A percentile compares a stretch with the other conserved stretches of the same genome.
phyloP scores from a whole-genome alignment of 2,888 invertebrate species.

The Andrena praecox region DNA sequence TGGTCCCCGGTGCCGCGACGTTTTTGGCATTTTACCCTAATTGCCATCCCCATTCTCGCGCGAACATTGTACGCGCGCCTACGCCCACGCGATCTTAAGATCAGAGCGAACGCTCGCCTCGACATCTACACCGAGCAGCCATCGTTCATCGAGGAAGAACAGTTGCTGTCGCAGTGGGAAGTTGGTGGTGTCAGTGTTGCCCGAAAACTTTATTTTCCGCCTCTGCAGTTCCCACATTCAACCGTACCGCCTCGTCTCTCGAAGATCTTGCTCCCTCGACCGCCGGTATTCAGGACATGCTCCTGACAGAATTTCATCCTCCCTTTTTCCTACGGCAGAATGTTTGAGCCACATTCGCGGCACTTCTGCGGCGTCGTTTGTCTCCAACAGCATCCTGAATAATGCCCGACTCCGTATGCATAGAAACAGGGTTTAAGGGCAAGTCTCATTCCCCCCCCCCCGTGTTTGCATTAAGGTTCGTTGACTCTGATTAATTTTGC shows the following conservation, averaged over 20 bases:
- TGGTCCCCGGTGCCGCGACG: conserved; percentile 3
- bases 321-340: not conserved
- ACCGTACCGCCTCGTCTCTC: too few relatives aligned
- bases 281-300: not conserved
- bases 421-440: conserved; percentile 29
- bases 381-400: not conserved
- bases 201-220: not conserved
- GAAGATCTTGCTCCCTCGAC: too few relatives aligned
- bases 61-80: conserved; percentile 6
- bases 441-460: not conserved
- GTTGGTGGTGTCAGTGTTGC: not conserved
- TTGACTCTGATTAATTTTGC: conserved; percentile 36
- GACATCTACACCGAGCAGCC: not conserved
- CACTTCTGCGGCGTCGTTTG: not conserved
- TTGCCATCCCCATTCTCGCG: conserved; percentile 18
- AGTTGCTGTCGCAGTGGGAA: conserved; percentile 2
- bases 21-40: conserved; percentile 52
- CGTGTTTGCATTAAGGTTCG: not conserved
- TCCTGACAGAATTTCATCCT: not conserved
- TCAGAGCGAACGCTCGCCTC: conserved; percentile 16
- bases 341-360: not conserved
- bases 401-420: conserved; percentile 25
- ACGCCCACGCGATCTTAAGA: conserved; percentile 29
- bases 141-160: conserved; percentile 25
- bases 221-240: too few relatives aligned